A percentile compares a stretch with the other conserved stretches of the same genome.
phyloP scores from a whole-genome alignment of 2,797 vertebrate species.

The Bryconaethiops microstoma region DNA sequence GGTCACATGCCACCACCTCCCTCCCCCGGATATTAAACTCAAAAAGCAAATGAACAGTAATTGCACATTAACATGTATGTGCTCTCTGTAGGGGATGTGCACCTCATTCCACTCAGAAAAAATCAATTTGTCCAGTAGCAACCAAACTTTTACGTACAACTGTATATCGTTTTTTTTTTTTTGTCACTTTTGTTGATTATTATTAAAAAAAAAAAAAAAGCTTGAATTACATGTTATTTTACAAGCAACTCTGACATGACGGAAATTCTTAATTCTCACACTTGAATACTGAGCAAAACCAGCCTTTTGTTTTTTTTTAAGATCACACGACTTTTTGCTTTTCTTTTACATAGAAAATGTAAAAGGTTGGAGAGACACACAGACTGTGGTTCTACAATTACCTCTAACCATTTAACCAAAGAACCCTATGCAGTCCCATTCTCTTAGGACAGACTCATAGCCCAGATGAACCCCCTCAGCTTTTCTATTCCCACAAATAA shows the following conservation, averaged over 20 bases:
- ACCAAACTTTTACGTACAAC: too few relatives aligned
- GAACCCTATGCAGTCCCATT: constrained; percentile 59
- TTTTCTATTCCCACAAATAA: neutral
- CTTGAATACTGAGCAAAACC: constrained; percentile 83
- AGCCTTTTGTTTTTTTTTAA: constrained; percentile 72
- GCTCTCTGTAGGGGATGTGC: too few relatives aligned
- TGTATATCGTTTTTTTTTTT: neutral
- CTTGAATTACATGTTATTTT: constrained; percentile 73
- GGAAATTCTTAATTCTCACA: constrained; percentile 81
- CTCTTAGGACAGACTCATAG: constrained; percentile 60
- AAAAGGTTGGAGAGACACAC: constrained; percentile 73
- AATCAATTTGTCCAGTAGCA: too few relatives aligned
- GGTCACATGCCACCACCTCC: too few relatives aligned
- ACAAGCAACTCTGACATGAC: constrained; percentile 81
- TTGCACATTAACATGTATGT: constrained; percentile 63
- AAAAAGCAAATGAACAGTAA: too few relatives aligned
- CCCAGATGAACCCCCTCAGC: constrained; percentile 2
- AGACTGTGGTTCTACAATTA: constrained; percentile 71
- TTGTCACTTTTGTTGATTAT: constrained; percentile 71
- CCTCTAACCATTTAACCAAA: constrained; percentile 69
- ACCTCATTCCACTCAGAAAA: neutral
- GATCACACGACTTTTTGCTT: constrained; percentile 75
- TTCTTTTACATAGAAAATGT: constrained; percentile 71
- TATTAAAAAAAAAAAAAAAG: constrained; percentile 74
- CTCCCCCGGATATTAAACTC: too few relatives aligned